Conservation (phyloP, 2,113 vertebrate species). For the Microtus oregoni region DNA sequence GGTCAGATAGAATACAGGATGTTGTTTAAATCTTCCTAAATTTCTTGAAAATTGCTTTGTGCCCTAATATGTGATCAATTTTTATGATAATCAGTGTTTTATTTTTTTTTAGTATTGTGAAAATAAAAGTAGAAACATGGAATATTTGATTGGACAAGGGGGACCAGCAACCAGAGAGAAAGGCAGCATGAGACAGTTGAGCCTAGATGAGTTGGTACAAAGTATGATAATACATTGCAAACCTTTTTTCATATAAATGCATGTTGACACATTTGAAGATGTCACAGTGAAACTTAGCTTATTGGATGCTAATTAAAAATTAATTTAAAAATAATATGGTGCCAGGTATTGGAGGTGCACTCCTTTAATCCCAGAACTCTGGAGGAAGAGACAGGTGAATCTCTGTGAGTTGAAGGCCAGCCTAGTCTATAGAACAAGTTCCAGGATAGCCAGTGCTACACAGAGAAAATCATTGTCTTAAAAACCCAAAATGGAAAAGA, state of each 20-base stretch:
- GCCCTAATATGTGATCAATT: not conserved
- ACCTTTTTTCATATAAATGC: not conserved
- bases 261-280: not conserved
- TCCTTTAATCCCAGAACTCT: not conserved
- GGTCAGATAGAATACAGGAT: not conserved
- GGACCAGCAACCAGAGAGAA: not conserved
- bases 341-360: not conserved
- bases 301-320: no score
- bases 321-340: not conserved
- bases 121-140: not conserved
- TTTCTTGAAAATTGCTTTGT: not conserved
- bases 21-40: not conserved
- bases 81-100: no score
- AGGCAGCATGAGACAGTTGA: not conserved
- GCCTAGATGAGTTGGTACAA: not conserved
- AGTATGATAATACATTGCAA: not conserved
- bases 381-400: not conserved
- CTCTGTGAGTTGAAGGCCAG: not conserved
- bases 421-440: not conserved
- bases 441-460: not conserved
- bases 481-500: not conserved
- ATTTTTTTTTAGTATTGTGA: not conserved
- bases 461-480: not conserved
- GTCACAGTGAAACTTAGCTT: not conserved
- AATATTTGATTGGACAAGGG: not conserved